These are phyloP conservation scores for Sebastiscus albofasciatus DNA, from an alignment of 2,797 vertebrate genomes.

Conservation along the genomic window DNA sequence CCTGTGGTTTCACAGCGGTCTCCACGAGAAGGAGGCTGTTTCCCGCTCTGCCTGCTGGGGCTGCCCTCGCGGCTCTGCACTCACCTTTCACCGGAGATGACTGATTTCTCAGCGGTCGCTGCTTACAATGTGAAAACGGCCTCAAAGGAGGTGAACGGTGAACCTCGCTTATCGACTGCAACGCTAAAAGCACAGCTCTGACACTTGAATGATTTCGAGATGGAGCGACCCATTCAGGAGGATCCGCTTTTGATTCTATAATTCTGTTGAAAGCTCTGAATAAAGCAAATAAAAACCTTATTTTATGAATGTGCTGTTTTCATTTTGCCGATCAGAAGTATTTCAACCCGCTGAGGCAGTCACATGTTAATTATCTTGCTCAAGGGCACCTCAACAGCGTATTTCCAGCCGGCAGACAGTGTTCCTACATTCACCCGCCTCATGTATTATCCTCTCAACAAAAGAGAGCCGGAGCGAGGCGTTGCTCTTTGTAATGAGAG, in stretches of 20 bases:
- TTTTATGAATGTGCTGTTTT: neutral
- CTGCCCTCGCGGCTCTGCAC: constrained; percentile 17
- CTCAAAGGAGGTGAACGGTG: constrained; percentile 25
- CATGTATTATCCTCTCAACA: constrained; percentile 56
- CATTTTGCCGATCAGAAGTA: neutral
- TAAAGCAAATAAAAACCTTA: neutral
- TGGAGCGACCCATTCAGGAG: neutral
- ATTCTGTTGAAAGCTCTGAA: neutral
- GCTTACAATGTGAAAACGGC: constrained; percentile 32
- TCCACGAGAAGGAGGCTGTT: constrained; percentile 27
- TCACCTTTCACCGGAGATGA: constrained; percentile 49
- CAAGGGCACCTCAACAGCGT: constrained; percentile 52
- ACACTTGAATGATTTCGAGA: constrained; percentile 35
- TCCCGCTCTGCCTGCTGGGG: constrained; percentile 19
- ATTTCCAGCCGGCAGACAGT: constrained; percentile 36
- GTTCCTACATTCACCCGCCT: constrained; percentile 29
- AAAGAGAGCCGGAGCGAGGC: constrained; percentile 40
- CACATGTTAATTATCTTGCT: constrained; percentile 38
- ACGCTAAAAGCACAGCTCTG: constrained; percentile 37
- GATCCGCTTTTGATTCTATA: neutral
- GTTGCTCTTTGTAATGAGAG: constrained; percentile 62
- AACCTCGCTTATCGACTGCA: neutral
- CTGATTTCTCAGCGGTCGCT: constrained; percentile 34
- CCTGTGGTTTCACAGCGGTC: constrained; percentile 37
- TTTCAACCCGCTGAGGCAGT: neutral